Percentiles rank a stretch among this genome's conserved stretches.
Evolutionary conservation across 2,113 vertebrate species (phyloP).

Genomic region (Piaya cayana): DNA sequence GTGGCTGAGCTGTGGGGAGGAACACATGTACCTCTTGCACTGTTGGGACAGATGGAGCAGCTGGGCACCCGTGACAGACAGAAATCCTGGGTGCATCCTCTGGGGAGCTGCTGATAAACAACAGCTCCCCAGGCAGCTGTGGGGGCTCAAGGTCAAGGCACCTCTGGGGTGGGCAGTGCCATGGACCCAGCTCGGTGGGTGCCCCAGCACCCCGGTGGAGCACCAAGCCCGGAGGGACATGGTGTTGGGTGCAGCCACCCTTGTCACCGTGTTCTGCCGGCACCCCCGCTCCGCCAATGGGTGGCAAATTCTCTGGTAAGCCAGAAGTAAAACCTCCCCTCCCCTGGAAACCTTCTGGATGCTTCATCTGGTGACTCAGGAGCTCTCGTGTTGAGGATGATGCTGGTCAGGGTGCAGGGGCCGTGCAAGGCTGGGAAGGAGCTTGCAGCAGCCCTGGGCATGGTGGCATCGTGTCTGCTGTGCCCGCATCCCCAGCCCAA

Average conservation of each 20-base stretch:
- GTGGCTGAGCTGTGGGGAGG: neutral
- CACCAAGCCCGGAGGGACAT: rapidly evolving
- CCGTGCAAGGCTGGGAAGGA: neutral
- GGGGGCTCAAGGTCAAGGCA: neutral
- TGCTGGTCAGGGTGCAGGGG: neutral
- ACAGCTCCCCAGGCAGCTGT: neutral
- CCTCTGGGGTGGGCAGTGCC: rapidly evolving
- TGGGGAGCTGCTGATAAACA: too few species aligned
- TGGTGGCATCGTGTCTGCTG: rapidly evolving
- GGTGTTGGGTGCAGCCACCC: neutral
- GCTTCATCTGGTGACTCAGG: neutral
- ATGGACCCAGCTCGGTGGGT: rapidly evolving
- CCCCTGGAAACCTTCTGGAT: neutral
- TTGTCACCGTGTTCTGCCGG: neutral
- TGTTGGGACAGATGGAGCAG: neutral
- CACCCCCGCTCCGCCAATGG: rapidly evolving
- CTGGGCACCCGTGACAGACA: rapidly evolving
- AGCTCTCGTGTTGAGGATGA: neutral
- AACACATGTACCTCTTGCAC: rapidly evolving
- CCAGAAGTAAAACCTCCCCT: conserved; percentile 17
- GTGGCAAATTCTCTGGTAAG: neutral
- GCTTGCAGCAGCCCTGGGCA: neutral
- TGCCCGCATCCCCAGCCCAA: rapidly evolving
- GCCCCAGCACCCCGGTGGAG: neutral
- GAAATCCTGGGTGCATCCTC: neutral